phyloP scores from a whole-genome alignment of 2,797 vertebrate species.

The Clarias pachynema region DNA sequence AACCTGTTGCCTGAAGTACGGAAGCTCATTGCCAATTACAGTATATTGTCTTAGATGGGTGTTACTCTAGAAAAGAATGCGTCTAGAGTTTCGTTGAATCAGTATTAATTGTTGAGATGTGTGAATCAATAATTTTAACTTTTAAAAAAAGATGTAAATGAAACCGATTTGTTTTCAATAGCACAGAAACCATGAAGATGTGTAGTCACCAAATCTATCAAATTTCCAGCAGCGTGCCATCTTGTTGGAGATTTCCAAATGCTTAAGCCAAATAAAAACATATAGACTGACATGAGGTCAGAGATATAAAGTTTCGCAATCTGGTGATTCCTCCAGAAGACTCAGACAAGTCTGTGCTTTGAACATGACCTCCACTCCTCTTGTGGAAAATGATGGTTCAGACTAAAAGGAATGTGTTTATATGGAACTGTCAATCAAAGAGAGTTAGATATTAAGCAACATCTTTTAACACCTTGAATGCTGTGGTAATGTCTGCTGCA shows the following conservation, averaged over 20 bases:
- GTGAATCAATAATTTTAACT: background rate
- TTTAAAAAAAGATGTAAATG: background rate
- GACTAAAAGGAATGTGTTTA: conserved; percentile 48
- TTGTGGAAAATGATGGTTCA: conserved; percentile 45
- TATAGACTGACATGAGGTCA: conserved; percentile 58
- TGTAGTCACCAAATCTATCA: conserved; percentile 27
- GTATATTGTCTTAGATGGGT: conserved; percentile 3
- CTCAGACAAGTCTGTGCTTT: conserved; percentile 44
- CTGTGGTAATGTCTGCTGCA: conserved; percentile 26
- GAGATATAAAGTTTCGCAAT: conserved; percentile 71
- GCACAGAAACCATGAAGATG: background rate
- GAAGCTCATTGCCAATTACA: conserved; percentile 15
- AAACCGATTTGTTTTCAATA: conserved; percentile 27
- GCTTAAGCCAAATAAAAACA: conserved; percentile 44
- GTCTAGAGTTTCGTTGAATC: background rate
- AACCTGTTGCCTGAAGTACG: conserved; percentile 16
- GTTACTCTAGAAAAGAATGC: conserved; percentile 13
- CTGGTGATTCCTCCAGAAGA: conserved; percentile 49
- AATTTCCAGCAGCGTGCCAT: conserved; percentile 25
- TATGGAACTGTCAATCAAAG: conserved; percentile 43
- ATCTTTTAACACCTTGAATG: conserved; percentile 31
- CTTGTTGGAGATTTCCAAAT: conserved; percentile 24
- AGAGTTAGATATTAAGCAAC: conserved; percentile 28
- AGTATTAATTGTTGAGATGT: background rate
- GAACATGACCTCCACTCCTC: conserved; percentile 46